These are phyloP conservation scores for Lysandra bellargus DNA, from an alignment of 2,888 invertebrate genomes.

Conservation along the genomic window DNA sequence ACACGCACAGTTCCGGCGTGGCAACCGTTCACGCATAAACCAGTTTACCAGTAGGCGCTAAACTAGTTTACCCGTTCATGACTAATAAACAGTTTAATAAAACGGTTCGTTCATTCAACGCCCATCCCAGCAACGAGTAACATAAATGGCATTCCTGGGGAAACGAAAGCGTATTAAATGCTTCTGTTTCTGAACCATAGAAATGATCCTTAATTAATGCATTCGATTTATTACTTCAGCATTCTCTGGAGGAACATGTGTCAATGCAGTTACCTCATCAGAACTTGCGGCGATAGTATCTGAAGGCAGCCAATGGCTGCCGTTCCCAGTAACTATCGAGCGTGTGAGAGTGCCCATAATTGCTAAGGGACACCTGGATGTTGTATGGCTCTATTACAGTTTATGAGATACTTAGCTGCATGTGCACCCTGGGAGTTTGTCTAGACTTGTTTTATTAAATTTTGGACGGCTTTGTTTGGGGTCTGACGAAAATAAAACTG, in stretches of 20 bases:
- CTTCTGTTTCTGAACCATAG: too few species aligned
- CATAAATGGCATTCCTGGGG: too few species aligned
- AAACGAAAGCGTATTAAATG: too few species aligned
- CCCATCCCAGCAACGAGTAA: too few species aligned
- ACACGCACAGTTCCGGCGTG: too few species aligned
- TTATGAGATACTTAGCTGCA: conserved; percentile 6
- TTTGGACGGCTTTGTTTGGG: neutral
- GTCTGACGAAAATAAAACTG: too few species aligned
- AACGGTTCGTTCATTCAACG: too few species aligned
- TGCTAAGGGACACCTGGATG: conserved; percentile 1
- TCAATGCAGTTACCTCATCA: neutral
- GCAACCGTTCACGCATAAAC: too few species aligned
- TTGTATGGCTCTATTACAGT: neutral
- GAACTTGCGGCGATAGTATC: neutral
- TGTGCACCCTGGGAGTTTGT: neutral
- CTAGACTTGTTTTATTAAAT: neutral
- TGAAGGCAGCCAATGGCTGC: neutral
- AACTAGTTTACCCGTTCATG: too few species aligned
- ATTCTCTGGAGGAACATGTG: neutral
- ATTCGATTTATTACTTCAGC: neutral
- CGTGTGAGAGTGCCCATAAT: neutral
- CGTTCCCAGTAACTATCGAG: neutral
- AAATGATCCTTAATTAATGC: neutral
- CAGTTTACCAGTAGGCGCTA: too few species aligned
- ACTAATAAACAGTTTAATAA: too few species aligned